Evolutionary conservation across 2,888 invertebrate genomes (phyloP).

Genomic region (Parochlus steinenii): DNA sequence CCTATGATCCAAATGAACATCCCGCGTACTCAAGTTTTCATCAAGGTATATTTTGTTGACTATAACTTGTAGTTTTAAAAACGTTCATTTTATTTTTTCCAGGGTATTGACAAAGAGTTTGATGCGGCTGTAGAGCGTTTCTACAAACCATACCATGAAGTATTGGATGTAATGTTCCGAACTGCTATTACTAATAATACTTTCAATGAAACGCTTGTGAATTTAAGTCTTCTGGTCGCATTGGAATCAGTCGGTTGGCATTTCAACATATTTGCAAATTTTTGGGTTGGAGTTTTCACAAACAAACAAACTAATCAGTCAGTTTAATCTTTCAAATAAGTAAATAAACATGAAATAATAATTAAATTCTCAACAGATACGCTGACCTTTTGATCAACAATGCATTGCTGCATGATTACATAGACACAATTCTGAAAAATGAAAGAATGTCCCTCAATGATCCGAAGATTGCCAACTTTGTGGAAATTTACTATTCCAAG

Average conservation of each 20-base stretch:
- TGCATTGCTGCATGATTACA: slow-evolving; percentile 73
- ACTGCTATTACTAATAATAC: slow-evolving; percentile 78
- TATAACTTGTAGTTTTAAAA: not conserved
- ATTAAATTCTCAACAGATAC: slow-evolving; percentile 35
- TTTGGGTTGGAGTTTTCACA: slow-evolving; percentile 79
- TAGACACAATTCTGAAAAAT: slow-evolving; percentile 76
- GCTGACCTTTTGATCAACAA: slow-evolving; percentile 67
- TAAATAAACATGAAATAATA: not conserved
- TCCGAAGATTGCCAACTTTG: slow-evolving; percentile 69
- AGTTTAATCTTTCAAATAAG: slow-evolving; percentile 15
- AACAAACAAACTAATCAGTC: slow-evolving; percentile 29
- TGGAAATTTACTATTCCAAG: slow-evolving; percentile 80
- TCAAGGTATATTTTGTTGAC: not conserved
- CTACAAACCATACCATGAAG: slow-evolving; percentile 76
- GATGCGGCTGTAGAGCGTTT: slow-evolving; percentile 59
- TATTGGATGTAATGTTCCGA: slow-evolving; percentile 69
- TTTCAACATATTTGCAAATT: slow-evolving; percentile 74
- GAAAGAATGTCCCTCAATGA: slow-evolving; percentile 75
- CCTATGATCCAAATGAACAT: slow-evolving; percentile 79
- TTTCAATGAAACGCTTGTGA: slow-evolving; percentile 70
- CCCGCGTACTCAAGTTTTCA: slow-evolving; percentile 47
- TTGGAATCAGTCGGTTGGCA: slow-evolving; percentile 80
- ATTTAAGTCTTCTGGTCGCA: slow-evolving; percentile 76
- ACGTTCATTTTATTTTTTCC: slow-evolving; percentile 18
- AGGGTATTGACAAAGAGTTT: slow-evolving; percentile 61